These are phyloP conservation scores for Cancer borealis DNA, from an alignment of 2,888 invertebrate species.

Conservation along the genomic window DNA sequence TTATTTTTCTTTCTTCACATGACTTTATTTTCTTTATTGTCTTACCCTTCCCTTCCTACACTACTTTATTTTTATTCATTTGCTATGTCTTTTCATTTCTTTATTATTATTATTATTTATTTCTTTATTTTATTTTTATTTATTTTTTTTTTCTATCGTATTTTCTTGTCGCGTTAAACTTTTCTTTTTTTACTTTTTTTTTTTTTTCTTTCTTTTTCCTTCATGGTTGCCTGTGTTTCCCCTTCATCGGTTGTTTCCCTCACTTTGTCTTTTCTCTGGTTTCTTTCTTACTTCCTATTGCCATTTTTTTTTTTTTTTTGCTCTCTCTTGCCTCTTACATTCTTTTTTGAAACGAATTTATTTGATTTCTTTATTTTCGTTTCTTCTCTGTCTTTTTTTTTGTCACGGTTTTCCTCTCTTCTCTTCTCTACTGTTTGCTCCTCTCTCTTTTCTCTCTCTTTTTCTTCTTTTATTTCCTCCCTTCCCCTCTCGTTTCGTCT, in stretches of 20 bases:
- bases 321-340: background rate
- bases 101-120: no score
- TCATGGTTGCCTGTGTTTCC: no score
- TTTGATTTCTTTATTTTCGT: background rate
- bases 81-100: background rate
- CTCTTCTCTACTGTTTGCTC: background rate
- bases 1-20: background rate
- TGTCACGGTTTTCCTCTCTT: background rate
- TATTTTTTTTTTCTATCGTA: no score
- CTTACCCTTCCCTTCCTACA: background rate
- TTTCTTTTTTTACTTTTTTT: no score
- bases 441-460: slow-evolving; percentile 1
- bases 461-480: background rate
- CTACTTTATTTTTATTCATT: background rate
- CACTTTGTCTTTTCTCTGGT: no score
- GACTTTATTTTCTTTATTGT: background rate
- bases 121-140: no score
- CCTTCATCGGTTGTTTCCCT: no score
- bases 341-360: background rate
- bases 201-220: no score
- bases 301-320: background rate
- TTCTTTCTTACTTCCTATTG: background rate
- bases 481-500: background rate
- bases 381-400: background rate
- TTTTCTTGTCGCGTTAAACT: no score